Evolutionary conservation across 1,140 invertebrate species (phyloP).

Genomic region (Pseudomyrmex cubaensis): DNA sequence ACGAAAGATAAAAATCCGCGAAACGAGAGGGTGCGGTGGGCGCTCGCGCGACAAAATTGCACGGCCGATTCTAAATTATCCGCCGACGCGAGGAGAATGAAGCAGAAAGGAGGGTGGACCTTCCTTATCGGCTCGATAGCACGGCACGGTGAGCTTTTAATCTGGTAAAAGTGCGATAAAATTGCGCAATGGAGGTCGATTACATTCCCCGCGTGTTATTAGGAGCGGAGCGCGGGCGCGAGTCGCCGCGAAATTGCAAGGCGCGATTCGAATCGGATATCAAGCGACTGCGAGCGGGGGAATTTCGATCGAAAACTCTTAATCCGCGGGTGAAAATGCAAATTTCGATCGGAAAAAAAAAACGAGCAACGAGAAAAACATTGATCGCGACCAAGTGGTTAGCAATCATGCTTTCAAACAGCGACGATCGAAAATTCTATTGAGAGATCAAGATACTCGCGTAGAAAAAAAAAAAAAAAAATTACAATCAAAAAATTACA

Average conservation of each 20-base stretch:
- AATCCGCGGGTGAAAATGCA: constrained; percentile 46
- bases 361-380: not conserved
- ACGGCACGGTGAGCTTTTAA: constrained; percentile 40
- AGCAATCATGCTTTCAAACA: not conserved
- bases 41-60: constrained; percentile 51
- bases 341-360: constrained; percentile 22
- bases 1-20: constrained; percentile 21
- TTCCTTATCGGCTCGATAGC: constrained; percentile 51
- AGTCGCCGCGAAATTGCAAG: constrained; percentile 55
- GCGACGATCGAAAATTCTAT: not conserved
- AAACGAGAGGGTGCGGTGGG: not conserved
- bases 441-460: not conserved
- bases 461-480: constrained; percentile 10
- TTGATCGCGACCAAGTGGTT: constrained; percentile 2
- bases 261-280: constrained; percentile 54
- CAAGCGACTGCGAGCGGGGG: constrained; percentile 37
- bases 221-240: constrained; percentile 46
- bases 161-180: constrained; percentile 53
- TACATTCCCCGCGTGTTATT: constrained; percentile 55
- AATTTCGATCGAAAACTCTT: constrained; percentile 27
- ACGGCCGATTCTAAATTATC: constrained; percentile 39
- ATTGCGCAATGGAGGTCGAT: constrained; percentile 48
- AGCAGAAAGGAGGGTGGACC: constrained; percentile 28
- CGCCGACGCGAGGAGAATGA: constrained; percentile 24
- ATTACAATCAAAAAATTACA: constrained; percentile 9